Base-by-base conservation (phyloP, 2,888 invertebrate genomes). In the Alloplasta piceator region DNA sequence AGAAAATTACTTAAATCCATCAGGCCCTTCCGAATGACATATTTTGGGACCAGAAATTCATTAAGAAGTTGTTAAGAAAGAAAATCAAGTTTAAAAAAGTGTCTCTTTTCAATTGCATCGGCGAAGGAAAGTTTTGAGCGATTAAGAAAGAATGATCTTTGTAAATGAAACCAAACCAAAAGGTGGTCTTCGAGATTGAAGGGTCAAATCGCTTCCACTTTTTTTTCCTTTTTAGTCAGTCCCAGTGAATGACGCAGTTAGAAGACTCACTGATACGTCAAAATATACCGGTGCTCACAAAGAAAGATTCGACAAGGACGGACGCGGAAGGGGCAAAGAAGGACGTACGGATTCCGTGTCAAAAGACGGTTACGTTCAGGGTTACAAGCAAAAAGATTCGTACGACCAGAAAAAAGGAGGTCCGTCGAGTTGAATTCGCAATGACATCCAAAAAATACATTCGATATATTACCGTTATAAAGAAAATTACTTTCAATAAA, bases 261-360 rank as follows among this genome's bases (percentile, higher is more conserved):
- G 90, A 41, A 89, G 92, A 39, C 85, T 93, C 73, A 92, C 92
- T 14, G 92, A 93, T 83, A 89, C 92, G 41, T 90, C 92, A 38
- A 90, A 91, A 80, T 92, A 92, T 87, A 92, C 92, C 5, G 92
- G 92, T 61, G 87, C 90, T 36, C 92, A 92, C 85, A 92, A 92
- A 83, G 90, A 92, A 77, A 86, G 93, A 10, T 93, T 93, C 81
- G 93, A 93, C 80, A 87, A 90, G 3, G 84, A 87, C 4, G 93
- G 93, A 4, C 91, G 89, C 68, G 93, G 93, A 26, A 89, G 87
- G 63, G 93, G 93, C 5, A 90, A 90, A 72, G 91, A 91, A 58
- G 92, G 92, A 3, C 87, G 93, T 16, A 88, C 87, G 63, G 92
- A 92, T 70, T 78, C 86, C 9, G 82, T 85, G 5, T 88, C 90